Conservation (phyloP, 2,797 vertebrate species). For the Linurgus olivaceus region DNA sequence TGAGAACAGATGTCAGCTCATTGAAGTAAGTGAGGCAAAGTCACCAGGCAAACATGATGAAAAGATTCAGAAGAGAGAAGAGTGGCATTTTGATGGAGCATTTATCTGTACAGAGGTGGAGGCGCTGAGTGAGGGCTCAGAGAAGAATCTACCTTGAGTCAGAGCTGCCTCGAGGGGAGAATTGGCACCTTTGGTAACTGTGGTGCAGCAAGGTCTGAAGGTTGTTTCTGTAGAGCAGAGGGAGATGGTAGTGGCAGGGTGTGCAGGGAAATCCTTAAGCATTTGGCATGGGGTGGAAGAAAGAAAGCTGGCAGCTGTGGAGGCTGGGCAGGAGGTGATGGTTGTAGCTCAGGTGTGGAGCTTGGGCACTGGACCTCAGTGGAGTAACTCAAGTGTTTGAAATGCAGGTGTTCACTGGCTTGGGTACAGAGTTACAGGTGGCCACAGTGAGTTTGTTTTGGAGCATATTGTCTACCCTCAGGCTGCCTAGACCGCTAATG, state of each 20-base stretch:
- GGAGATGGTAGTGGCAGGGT: neutral
- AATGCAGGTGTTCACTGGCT: neutral
- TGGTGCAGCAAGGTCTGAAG: neutral
- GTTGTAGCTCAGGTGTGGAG: neutral
- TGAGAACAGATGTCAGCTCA: slow-evolving; percentile 68
- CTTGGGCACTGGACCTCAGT: neutral
- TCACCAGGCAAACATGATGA: slow-evolving; percentile 11
- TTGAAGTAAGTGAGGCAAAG: slow-evolving; percentile 46
- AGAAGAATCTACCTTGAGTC: neutral
- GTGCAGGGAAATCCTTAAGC: neutral
- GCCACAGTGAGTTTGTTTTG: neutral
- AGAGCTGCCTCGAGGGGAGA: neutral
- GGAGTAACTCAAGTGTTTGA: neutral
- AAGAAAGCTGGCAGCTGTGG: neutral
- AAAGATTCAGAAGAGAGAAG: neutral
- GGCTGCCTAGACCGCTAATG: neutral
- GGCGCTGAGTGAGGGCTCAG: neutral
- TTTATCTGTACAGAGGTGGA: neutral
- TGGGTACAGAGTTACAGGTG: neutral
- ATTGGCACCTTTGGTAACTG: neutral
- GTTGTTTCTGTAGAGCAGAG: neutral
- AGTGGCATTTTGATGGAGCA: neutral
- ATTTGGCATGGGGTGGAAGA: neutral
- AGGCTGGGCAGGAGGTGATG: neutral
- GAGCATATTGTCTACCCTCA: neutral